Evolutionary conservation across 2,888 invertebrate genomes (phyloP), one percentile per base, ranked within the genome.

Genomic region (Masnerella sp.): DNA sequence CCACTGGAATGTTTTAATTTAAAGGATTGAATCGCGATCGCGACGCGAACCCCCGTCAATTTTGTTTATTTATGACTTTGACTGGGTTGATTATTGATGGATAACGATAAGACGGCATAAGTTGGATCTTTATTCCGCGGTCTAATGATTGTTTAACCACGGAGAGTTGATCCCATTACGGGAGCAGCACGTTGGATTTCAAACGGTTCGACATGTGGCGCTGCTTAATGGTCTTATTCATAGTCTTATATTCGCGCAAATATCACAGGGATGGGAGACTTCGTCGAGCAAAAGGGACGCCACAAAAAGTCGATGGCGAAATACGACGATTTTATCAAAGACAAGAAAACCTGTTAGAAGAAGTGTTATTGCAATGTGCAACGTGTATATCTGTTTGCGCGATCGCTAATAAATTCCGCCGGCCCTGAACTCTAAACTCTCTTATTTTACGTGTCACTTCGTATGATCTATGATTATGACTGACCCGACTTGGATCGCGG

Each of bases 331-430:
- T 83, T 84, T 84, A 84, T 84, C 84, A 80, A 80, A 80, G 77
- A 76, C 62, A 78, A 75, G 79, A 74, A 80, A 84, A 84, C 84
- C 83, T 84, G 84, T 81, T 84, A 82, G 83, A 81, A 82, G 83
- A 82, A 84, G 84, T 82, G 82, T 84, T 84, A 84, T 82, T 83
- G 82, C 82, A 79, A 81, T 80, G 81, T 76, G 77, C 77, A 65
- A 69, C 61, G 79, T 74, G 75, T 82, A 78, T 83, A 84, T 84
- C 84, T 84, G 77, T 83, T 78, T 76, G 77, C 79, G 80, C 77
- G 81, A 84, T 84, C 84, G 78, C 82, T 82, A 83, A 84, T 84
- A 84, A 84, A 84, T 84, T 84, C 82, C 80, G 67, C 52, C 79
- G 78, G 75, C 80, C 78, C 74, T 77, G 72, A 77, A 78, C 75